Evolutionary conservation across 1,140 invertebrate species (phyloP).

Genomic region (Papilio aristodemus): DNA sequence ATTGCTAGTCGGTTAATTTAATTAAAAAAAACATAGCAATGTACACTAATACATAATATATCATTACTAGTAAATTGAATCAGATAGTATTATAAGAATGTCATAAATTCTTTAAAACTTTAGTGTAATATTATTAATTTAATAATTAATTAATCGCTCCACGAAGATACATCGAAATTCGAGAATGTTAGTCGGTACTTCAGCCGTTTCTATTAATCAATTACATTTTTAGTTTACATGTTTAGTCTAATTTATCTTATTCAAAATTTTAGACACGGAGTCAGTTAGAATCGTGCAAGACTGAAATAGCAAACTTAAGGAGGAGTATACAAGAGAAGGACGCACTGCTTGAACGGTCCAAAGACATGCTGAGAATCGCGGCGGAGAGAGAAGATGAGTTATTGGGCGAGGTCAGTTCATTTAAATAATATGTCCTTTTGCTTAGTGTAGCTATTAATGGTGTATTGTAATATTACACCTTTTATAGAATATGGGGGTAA

Average conservation of each 20-base stretch:
- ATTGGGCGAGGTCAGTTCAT: slow-evolving; percentile 55
- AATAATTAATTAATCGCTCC: no score
- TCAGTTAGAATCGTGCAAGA: slow-evolving; percentile 60
- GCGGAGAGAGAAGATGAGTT: slow-evolving; percentile 71
- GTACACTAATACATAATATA: no score
- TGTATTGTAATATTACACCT: neutral
- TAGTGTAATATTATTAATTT: no score
- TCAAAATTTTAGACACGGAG: slow-evolving; percentile 47
- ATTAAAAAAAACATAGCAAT: no score
- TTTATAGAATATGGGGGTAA: neutral
- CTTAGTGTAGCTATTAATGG: neutral
- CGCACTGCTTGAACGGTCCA: slow-evolving; percentile 63
- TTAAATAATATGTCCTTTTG: no score
- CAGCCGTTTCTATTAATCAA: no score
- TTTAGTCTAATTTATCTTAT: slow-evolving; percentile 1
- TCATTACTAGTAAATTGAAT: no score
- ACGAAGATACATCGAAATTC: no score
- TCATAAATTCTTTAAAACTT: no score
- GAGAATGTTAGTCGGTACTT: no score
- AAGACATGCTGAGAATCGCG: slow-evolving; percentile 72
- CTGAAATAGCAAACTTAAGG: slow-evolving; percentile 69
- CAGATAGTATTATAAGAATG: no score
- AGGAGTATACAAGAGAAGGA: slow-evolving; percentile 69
- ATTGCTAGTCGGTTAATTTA: no score
- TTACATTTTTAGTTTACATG: slow-evolving; percentile 22